Evolutionary conservation across 2,797 vertebrate genomes (phyloP).

Genomic region (Odontamblyopus lacepedii): DNA sequence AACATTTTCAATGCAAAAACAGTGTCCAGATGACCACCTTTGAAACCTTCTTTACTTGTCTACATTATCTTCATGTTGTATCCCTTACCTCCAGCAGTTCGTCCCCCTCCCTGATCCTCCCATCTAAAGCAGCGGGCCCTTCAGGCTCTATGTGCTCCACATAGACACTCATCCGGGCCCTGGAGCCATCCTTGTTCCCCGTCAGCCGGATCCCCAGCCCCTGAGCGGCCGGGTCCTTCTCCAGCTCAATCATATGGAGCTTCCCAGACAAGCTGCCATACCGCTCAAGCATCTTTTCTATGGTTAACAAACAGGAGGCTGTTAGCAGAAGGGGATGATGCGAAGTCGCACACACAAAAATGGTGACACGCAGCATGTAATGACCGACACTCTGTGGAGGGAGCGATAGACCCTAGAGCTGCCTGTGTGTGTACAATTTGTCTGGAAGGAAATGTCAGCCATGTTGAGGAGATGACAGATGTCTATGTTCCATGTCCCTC

Average conservation of each 20-base stretch:
- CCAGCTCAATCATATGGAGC: slow-evolving; percentile 89
- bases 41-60: no score
- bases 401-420: slow-evolving; percentile 38
- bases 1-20: no score
- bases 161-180: slow-evolving; percentile 87
- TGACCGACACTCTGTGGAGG: slow-evolving; percentile 56
- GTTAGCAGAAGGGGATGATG: slow-evolving; percentile 40
- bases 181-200: slow-evolving; percentile 85
- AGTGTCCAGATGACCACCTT: no score
- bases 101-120: slow-evolving; percentile 87
- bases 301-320: slow-evolving; percentile 45
- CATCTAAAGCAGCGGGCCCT: slow-evolving; percentile 88
- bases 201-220: slow-evolving; percentile 90
- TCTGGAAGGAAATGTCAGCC: slow-evolving; percentile 40
- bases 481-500: slow-evolving; percentile 32
- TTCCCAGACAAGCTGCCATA: slow-evolving; percentile 88
- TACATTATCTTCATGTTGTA: not conserved
- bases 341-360: slow-evolving; percentile 22
- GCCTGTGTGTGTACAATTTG: slow-evolving; percentile 29
- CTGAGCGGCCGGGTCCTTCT: slow-evolving; percentile 84
- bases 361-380: slow-evolving; percentile 34
- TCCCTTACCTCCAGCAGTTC: slow-evolving; percentile 91
- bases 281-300: slow-evolving; percentile 86
- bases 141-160: slow-evolving; percentile 87
- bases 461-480: slow-evolving; percentile 30